Evolutionary conservation across 2,113 vertebrate species (phyloP), one percentile per base, ranked within the genome.

Genomic region (Eptesicus fuscus): DNA sequence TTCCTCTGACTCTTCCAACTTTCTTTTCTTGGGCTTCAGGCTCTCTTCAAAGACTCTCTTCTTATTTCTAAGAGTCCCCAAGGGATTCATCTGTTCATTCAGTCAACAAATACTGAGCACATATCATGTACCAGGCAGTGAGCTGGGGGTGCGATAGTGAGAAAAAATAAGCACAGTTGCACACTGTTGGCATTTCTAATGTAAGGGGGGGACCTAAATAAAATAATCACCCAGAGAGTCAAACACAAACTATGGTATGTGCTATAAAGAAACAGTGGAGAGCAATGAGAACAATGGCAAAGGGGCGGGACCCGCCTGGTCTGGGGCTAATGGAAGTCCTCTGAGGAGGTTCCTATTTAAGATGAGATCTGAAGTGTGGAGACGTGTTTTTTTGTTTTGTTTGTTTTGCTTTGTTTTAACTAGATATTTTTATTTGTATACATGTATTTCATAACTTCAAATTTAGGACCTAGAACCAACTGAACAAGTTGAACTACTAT

Each of bases 361-460:
- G 18, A 70, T 82, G 37, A 77, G 13, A 37, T 35, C 18, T 40
- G 16, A 32, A 65, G 18, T 37, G 5, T n/a, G 11, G 56, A 70
- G 13, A 71, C 4, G 37, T 37, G 37, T 37, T 37, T 37, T 37
- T 37, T 37, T 37, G 37, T 37, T 49, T 49, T 49, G 40, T 49
- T 49, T 49, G 40, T 40, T 42, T 23, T 20, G 18, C 17, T 4
- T 44, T 18, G 30, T 18, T 47, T 74, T 71, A 71, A 71, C 25
- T 40, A 92, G 67, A 71, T 67, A 47, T 37, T 88, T 96, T 97
- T 95, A 96, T 96, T 95, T 28, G 35, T 70, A 80, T 95, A 84
- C 20, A 91, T 71, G 32, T 96, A 70, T 73, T 93, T 74, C 51
- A 11, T 88, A 91, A 70, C 78, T 95, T 91, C 82, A 87, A 80